phyloP scores from a whole-genome alignment of 1,140 invertebrate genomes.

The Tyrophagus putrescentiae region DNA sequence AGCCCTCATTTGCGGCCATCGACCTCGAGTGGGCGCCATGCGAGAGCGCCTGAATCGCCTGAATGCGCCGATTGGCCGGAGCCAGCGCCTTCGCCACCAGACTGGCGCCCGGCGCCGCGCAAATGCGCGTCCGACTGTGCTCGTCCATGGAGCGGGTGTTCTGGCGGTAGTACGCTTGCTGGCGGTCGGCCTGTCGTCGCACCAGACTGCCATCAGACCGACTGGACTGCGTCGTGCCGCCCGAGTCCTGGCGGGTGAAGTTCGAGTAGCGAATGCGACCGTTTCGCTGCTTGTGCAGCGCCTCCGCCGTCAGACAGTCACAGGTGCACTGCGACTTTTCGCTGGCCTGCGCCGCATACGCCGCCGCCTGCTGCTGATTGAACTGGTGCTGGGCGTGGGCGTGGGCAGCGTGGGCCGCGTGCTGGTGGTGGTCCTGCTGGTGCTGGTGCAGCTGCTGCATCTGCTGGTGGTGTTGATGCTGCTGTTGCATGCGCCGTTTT shows the following conservation, averaged over 20 bases:
- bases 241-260: conserved; percentile 13
- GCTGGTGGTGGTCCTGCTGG: too few relatives aligned
- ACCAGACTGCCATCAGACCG: conserved; percentile 5
- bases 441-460: conserved; percentile 37
- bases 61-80: conserved; percentile 20
- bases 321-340: conserved; percentile 88
- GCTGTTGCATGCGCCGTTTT: conserved; percentile 16
- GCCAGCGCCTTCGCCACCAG: not conserved
- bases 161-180: conserved; percentile 8
- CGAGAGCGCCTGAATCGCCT: conserved; percentile 7
- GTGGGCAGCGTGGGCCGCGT: too few relatives aligned
- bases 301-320: conserved; percentile 80
- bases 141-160: conserved; percentile 20
- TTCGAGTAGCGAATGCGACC: conserved; percentile 16
- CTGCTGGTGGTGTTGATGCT: conserved; percentile 28
- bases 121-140: conserved; percentile 5
- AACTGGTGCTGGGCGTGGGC: too few relatives aligned
- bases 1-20: not conserved
- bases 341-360: conserved; percentile 59
- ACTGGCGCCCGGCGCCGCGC: not conserved
- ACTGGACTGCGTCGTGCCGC: conserved; percentile 14
- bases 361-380: too few relatives aligned
- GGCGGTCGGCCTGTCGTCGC: conserved; percentile 12
- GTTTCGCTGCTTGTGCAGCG: conserved; percentile 48
- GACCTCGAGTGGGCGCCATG: not conserved